A percentile compares a stretch with the other conserved stretches of the same genome.
Evolutionary conservation across 2,888 invertebrate species (phyloP).

Genomic region (Maniola hyperantus): DNA sequence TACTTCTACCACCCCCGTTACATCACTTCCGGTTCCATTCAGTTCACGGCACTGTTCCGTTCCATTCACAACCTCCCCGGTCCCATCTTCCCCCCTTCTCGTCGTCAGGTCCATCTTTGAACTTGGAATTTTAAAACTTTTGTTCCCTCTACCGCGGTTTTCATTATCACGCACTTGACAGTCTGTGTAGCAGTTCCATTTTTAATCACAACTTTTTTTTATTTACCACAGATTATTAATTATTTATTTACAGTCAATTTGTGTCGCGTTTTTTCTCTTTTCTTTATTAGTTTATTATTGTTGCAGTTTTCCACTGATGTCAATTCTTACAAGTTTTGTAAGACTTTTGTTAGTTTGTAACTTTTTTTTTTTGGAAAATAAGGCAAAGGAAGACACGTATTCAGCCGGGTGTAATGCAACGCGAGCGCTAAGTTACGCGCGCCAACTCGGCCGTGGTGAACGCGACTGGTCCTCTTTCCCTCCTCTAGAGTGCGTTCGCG

Average conservation of each 20-base stretch:
- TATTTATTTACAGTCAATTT: slow-evolving; percentile 13
- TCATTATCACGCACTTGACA: slow-evolving; percentile 44
- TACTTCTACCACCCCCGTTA: slow-evolving; percentile 60
- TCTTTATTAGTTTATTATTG: slow-evolving; percentile 6
- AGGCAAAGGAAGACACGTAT: slow-evolving; percentile 39
- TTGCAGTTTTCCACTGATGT: slow-evolving; percentile 17
- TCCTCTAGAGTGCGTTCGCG: slow-evolving; percentile 56
- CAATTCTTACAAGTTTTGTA: neutral
- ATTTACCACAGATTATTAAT: slow-evolving; percentile 21
- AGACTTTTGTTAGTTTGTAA: neutral
- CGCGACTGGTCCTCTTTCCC: slow-evolving; percentile 76
- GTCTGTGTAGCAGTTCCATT: slow-evolving; percentile 38
- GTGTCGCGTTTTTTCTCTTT: neutral
- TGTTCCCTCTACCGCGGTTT: slow-evolving; percentile 35
- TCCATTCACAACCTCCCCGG: slow-evolving; percentile 54
- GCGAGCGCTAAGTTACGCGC: slow-evolving; percentile 61
- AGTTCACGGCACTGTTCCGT: slow-evolving; percentile 61
- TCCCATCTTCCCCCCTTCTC: slow-evolving; percentile 66
- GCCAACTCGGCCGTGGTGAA: slow-evolving; percentile 65
- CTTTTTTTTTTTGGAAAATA: slow-evolving; percentile 20
- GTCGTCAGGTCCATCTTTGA: slow-evolving; percentile 78
- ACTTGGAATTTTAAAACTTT: slow-evolving; percentile 42
- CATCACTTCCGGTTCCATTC: slow-evolving; percentile 65
- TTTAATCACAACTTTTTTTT: slow-evolving; percentile 33
- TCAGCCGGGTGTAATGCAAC: slow-evolving; percentile 42